phyloP scores from a whole-genome alignment of 2,888 invertebrate genomes.

The Protodeltote pygarga region DNA sequence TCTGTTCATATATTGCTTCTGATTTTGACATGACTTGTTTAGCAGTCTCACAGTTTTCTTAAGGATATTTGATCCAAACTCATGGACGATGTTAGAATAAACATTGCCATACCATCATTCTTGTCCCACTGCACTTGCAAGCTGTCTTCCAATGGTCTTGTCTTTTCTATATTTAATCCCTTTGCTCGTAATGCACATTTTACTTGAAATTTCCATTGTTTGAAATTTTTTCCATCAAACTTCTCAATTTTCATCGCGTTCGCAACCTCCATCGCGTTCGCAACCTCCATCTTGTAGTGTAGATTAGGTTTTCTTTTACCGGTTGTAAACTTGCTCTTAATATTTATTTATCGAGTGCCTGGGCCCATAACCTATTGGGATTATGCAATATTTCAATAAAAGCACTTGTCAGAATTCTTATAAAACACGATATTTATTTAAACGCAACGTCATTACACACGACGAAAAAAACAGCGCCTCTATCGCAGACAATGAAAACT shows the following conservation, averaged over 20 bases:
- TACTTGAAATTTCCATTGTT: constrained; percentile 20
- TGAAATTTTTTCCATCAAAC: constrained; percentile 21
- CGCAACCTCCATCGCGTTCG: constrained; percentile 1
- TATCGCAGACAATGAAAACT: no score
- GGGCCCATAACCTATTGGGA: constrained; percentile 7
- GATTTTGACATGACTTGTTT: constrained; percentile 34
- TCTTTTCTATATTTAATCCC: constrained; percentile 19
- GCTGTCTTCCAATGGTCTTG: constrained; percentile 4
- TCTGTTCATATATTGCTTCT: constrained; percentile 39
- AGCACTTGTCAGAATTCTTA: no score
- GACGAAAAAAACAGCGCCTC: no score
- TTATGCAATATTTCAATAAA: constrained; percentile 1
- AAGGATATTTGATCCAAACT: constrained; percentile 40
- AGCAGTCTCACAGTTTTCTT: constrained; percentile 27
- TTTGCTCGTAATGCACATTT: constrained; percentile 34
- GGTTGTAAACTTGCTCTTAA: background rate
- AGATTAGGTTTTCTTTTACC: background rate
- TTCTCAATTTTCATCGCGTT: constrained; percentile 10
- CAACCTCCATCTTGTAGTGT: background rate
- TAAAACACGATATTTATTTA: no score
- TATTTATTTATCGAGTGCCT: background rate
- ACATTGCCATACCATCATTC: constrained; percentile 40
- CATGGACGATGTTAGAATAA: constrained; percentile 32
- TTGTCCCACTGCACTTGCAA: constrained; percentile 21
- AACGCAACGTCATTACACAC: no score